phyloP scores from a whole-genome alignment of 2,888 invertebrate genomes.

The Calliphora vomitoria region DNA sequence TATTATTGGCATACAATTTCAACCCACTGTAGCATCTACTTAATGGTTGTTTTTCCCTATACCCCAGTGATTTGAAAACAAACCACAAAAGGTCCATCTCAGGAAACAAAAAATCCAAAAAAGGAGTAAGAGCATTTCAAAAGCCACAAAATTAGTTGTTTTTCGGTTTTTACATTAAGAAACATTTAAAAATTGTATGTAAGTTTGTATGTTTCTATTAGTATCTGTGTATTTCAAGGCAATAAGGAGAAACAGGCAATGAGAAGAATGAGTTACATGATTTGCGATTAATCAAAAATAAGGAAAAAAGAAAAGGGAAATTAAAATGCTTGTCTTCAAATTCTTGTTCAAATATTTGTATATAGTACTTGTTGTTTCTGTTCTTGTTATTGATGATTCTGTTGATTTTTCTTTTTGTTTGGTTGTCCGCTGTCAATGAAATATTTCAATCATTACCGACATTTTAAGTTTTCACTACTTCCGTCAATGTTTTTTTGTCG shows the following conservation, averaged over 20 bases:
- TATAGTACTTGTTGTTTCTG: background rate
- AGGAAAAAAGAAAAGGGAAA: background rate
- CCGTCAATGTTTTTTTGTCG: background rate
- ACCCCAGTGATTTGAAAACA: conserved; percentile 8
- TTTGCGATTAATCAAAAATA: conserved; percentile 6
- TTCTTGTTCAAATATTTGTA: background rate
- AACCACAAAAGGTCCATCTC: conserved; percentile 4
- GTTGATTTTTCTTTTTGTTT: background rate
- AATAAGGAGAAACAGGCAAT: background rate
- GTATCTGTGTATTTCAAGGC: background rate
- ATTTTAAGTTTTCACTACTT: background rate
- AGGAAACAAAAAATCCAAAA: background rate
- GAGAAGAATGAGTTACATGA: background rate
- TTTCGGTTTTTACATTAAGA: background rate
- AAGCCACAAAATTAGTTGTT: conserved; percentile 8
- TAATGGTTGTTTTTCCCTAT: background rate
- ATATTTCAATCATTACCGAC: background rate
- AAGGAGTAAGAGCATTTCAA: background rate
- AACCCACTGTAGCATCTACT: background rate
- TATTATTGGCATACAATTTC: background rate
- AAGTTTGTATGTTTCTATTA: background rate
- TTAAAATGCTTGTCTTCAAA: background rate
- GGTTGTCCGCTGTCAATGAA: background rate
- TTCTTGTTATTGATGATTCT: conserved; percentile 5
- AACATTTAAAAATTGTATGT: background rate